Evolutionary conservation across 1,140 invertebrate species (phyloP), one percentile per base, ranked within the genome.

Genomic region (Matsumurasca onukii): DNA sequence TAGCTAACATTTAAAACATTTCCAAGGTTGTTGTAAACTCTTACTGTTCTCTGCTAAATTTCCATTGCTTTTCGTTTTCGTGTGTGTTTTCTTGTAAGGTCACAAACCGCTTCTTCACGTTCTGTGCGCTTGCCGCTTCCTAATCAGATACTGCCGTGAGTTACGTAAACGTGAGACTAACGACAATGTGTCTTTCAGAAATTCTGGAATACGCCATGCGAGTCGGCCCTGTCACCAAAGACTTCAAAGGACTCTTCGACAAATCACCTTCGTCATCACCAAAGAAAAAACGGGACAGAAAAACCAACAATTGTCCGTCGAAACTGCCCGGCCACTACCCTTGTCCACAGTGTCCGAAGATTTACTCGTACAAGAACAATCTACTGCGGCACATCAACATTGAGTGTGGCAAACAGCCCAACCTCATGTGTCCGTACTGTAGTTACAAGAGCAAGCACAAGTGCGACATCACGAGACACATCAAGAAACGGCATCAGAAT

Each of bases 401-500:
- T 73, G 81, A 83, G 71, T 83, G 82, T 74, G 86, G 85, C 57
- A 86, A 88, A 49, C 66, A 70, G 66, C 71, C 68, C 1, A 64
- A 61, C 15, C 69, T 62, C 31, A 45, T 45, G 24, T 91, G 89
- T 78, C 88, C 88, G 12, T 89, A 89, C 78, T 91, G 89, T 78
- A 86, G 89, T 1, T 91, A 91, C 78, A 84, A 87, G 67, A 89
- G 88, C 71, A 91, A 91, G 75, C 89, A 91, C 76, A 91, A 91
- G 81, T 90, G 90, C 86, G 89, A 91, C 80, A 91, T 92, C 75
- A 89, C 88, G 39, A 86, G 90, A 65, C 90, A 92, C 77, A 91
- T 92, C 88, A 89, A 91, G 77, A 85, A 90, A n/a, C 91, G 91
- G 89, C 90, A 92, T 79, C 89, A 90, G 78, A 88, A 89, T 17